A percentile compares a stretch with the other conserved stretches of the same genome.
phyloP scores from a whole-genome alignment of 2,888 invertebrate species.

The Drosophila multiciliata region DNA sequence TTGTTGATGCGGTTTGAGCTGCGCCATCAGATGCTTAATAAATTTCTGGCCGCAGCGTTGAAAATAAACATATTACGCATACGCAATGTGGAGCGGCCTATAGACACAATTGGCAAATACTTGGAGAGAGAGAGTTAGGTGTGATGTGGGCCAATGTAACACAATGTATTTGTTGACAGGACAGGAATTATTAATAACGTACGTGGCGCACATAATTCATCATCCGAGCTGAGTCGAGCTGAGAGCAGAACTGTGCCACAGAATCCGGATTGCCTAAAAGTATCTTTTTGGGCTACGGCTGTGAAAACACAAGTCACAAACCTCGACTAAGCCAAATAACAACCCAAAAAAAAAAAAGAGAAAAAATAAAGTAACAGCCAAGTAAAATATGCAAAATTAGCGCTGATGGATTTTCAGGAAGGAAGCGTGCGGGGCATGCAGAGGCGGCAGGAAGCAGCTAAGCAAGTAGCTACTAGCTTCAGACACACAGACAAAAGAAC shows the following conservation, averaged over 20 bases:
- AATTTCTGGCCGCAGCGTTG: constrained; percentile 58
- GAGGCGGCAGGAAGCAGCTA: constrained; percentile 70
- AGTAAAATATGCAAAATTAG: constrained; percentile 81
- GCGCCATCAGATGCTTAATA: constrained; percentile 69
- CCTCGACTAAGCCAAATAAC: constrained; percentile 71
- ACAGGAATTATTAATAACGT: constrained; percentile 83
- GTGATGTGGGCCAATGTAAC: constrained; percentile 38
- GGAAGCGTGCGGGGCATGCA: constrained; percentile 65
- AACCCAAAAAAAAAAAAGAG: constrained; percentile 1
- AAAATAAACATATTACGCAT: constrained; percentile 76
- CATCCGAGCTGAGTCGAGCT: constrained; percentile 51
- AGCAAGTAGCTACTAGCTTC: constrained; percentile 71
- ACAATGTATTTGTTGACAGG: constrained; percentile 81
- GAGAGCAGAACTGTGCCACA: constrained; percentile 27
- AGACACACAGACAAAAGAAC: constrained; percentile 42
- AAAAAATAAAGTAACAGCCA: constrained; percentile 44
- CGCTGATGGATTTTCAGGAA: constrained; percentile 80
- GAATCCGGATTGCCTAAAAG: constrained; percentile 37
- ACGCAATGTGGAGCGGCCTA: constrained; percentile 57
- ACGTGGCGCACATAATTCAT: constrained; percentile 80
- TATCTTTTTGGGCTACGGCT: constrained; percentile 58
- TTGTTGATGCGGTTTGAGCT: constrained; percentile 22
- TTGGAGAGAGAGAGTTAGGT: constrained; percentile 5
- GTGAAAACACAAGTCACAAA: constrained; percentile 71
- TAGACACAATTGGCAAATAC: constrained; percentile 9